Evolutionary conservation across 2,888 invertebrate genomes (phyloP), one percentile per base, ranked within the genome.

Genomic region (Pachydiplax longipennis): DNA sequence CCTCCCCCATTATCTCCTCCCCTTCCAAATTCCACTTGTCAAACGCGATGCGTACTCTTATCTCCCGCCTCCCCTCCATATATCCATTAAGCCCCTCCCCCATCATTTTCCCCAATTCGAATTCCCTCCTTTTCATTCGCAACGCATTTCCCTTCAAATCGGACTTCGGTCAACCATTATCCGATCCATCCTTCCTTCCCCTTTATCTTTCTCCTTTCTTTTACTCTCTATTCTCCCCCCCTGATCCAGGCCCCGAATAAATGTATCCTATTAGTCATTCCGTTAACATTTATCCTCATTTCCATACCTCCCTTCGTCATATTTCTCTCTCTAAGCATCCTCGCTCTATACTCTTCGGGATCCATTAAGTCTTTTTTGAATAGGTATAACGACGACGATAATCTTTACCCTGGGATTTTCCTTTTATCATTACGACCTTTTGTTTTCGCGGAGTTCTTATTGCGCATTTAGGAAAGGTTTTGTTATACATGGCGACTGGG

Each of bases 121-220:
- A 31, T 37, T 81, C 44, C 81, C 81, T 81, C 81, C 81, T 81
- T 44, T 81, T n/a, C 81, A 44, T 81, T 44, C 81, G 13, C 81
- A 10, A 35, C 81, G 44, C 81, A 37, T 81, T 81, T 44, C 44
- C 81, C 81, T 40, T 81, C 44, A 37, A 40, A 40, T 44, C 81
- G 81, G 40, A 81, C 81, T 44, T 37, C 44, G 44, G 81, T 40
- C 40, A 81, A 81, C 81, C 44, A 81, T 44, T 40, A 37, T 81
- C 81, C 81, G 81, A 81, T 81, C 44, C 37, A 81, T 44, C 81
- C 81, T 37, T 81, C 81, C 40, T 81, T 81, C 37, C 37, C 40
- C 40, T 18, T 40, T 81, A 18, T 37, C 40, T 81, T 37, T 73
- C 73, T 73, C 73, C 61, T 6, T n/a, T 65, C 65, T 65, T 65